Evolutionary conservation across 2,888 invertebrate species (phyloP).

Genomic region (Venusia cambrica): DNA sequence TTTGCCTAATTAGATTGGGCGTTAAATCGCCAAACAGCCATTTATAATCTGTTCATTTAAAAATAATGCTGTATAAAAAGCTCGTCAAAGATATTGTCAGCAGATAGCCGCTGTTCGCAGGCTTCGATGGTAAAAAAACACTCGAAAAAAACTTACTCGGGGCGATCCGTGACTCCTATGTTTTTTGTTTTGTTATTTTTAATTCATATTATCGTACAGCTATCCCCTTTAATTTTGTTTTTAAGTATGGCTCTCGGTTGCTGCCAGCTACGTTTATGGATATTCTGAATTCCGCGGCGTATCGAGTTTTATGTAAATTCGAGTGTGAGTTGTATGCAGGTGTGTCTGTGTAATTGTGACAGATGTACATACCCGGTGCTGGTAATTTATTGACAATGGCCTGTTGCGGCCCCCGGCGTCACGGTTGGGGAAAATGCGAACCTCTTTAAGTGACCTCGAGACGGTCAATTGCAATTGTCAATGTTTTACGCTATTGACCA

Average conservation of each 20-base stretch:
- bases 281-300: constrained; percentile 76
- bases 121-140: constrained; percentile 66
- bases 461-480: no score
- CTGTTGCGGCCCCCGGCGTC: constrained; percentile 2
- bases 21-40: constrained; percentile 80
- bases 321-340: constrained; percentile 40
- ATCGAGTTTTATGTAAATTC: constrained; percentile 75
- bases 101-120: constrained; percentile 76
- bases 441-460: no score
- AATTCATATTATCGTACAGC: constrained; percentile 81
- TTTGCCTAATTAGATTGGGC: constrained; percentile 81
- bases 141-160: constrained; percentile 70
- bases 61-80: constrained; percentile 78
- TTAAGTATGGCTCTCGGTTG: constrained; percentile 79
- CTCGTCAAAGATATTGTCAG: constrained; percentile 81
- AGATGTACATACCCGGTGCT: constrained; percentile 46
- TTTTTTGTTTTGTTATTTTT: constrained; percentile 81
- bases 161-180: constrained; percentile 80
- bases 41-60: constrained; percentile 80
- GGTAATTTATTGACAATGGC: constrained; percentile 18
- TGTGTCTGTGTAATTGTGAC: constrained; percentile 64
- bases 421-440: constrained; percentile 7
- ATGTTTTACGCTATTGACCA: no score
- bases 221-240: constrained; percentile 82
- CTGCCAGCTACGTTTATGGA: constrained; percentile 79